Evolutionary conservation across 2,113 vertebrate genomes (phyloP), one percentile per base, ranked within the genome.

Genomic region (Melanocharis versteri): DNA sequence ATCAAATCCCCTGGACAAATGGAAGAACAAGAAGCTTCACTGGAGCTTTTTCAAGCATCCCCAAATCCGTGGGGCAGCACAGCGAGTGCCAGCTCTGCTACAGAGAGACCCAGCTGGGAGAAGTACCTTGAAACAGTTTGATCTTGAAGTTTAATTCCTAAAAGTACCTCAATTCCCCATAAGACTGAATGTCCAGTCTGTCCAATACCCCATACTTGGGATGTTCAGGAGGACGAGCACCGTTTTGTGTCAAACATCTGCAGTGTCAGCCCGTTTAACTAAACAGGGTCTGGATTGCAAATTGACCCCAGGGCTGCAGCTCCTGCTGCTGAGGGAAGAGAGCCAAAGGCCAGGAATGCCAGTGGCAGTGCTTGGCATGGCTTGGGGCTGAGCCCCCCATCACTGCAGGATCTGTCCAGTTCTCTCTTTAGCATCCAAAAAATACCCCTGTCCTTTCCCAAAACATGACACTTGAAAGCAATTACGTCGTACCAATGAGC

Each of bases 191-290:
- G 14, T 30, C 23, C 45, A 37, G 35, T 4, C 31, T 15, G 33
- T 8, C 5, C 28, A 40, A 71, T 1, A 10, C 21, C 42, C 21
- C 0, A 0, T 3, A 0, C 61, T 65, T 13, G 13, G 47, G 54
- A 15, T 0, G 0, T 20, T 15, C 48, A 33, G 31, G 37, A 30
- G 66, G 70, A 33, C 50, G 37, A 26, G 47, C 31, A 33, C 12
- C 4, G 1, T 58, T 72, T 42, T 22, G 26, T 27, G 66, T 30
- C 27, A 40, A 71, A 62, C 30, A 12, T 21, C 61, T 58, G 47
- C 40, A 26, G 7, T 3, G 5, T 31, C 2, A 2, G 15, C 33
- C 66, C 0, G 0, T 60, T 79, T 30, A 37, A 28, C 81, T 15
- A 22, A 76, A 24, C 30, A 21, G 26, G 14, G 13, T 4, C 54